Conservation (phyloP, 2,113 vertebrate genomes). For the Glaucidium brasilianum region DNA sequence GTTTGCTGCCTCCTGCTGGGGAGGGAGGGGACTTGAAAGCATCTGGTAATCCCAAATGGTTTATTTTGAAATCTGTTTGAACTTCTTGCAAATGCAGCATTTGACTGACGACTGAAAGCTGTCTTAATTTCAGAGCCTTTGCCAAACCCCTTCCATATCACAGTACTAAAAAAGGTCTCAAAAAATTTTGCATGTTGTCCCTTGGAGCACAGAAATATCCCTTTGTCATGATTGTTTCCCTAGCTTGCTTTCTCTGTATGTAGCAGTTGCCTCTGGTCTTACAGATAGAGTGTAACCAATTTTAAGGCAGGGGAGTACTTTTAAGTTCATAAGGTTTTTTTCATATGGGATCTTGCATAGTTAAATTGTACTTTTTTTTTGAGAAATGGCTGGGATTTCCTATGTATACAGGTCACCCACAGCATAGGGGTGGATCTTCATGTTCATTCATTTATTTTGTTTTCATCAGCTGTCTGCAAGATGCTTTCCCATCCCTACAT, state of each 20-base stretch:
- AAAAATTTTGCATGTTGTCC: neutral
- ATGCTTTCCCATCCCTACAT: neutral
- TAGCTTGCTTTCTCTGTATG: neutral
- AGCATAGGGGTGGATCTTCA: neutral
- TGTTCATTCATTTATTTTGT: neutral
- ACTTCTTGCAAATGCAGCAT: neutral
- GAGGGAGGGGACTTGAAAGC: neutral
- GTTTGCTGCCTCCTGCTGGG: constrained; percentile 6
- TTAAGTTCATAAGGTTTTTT: neutral
- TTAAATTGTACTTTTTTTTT: neutral
- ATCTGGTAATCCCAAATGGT: neutral
- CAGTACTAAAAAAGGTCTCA: neutral
- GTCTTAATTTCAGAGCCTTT: neutral
- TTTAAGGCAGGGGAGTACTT: neutral
- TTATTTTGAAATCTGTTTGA: neutral
- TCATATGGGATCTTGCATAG: neutral
- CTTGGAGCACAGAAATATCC: neutral
- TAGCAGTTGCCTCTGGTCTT: neutral
- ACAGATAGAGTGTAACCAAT: neutral
- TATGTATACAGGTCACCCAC: neutral
- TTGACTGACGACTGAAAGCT: neutral
- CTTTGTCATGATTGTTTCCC: neutral
- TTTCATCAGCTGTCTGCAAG: neutral
- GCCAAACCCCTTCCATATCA: neutral
- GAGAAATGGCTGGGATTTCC: neutral